Conservation (phyloP, 2,888 invertebrate genomes). For the Marronus borbonicus region DNA sequence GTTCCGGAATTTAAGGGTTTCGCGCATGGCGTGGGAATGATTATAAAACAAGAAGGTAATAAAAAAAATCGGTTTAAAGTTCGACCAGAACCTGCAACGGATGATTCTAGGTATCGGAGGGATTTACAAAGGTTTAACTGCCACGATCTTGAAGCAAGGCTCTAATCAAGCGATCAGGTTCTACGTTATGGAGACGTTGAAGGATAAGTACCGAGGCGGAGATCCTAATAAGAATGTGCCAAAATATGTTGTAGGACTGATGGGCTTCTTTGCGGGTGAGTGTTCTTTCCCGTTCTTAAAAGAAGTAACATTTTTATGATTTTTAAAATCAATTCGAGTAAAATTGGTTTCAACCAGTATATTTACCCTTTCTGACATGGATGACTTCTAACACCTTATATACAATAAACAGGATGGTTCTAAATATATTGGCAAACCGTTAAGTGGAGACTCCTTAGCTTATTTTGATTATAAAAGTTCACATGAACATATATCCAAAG, state of each 20-base stretch:
- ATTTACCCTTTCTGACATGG: no score
- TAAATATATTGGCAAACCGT: no score
- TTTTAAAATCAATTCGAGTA: no score
- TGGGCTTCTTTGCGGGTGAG: constrained; percentile 93
- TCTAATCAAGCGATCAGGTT: constrained; percentile 99
- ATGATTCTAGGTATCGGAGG: constrained; percentile 78
- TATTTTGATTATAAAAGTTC: no score
- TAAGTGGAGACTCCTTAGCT: no score
- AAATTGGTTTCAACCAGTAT: no score
- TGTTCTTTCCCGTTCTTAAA: background rate
- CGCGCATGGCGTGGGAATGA: constrained; percentile 91
- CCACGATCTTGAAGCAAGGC: constrained; percentile 98
- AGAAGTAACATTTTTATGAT: no score
- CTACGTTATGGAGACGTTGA: constrained; percentile 96
- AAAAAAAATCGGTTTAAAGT: no score
- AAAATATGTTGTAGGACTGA: constrained; percentile 88
- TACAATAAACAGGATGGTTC: no score
- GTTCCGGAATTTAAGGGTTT: constrained; percentile 95
- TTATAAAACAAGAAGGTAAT: constrained; percentile 87
- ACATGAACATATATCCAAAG: no score
- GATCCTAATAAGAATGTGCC: constrained; percentile 89
- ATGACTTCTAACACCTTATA: no score
- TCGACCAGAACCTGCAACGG: no score
- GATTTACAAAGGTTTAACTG: constrained; percentile 93
- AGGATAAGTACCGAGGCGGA: constrained; percentile 92